Base-by-base conservation (phyloP, 1,140 invertebrate species). In the Cydia pomonella region DNA sequence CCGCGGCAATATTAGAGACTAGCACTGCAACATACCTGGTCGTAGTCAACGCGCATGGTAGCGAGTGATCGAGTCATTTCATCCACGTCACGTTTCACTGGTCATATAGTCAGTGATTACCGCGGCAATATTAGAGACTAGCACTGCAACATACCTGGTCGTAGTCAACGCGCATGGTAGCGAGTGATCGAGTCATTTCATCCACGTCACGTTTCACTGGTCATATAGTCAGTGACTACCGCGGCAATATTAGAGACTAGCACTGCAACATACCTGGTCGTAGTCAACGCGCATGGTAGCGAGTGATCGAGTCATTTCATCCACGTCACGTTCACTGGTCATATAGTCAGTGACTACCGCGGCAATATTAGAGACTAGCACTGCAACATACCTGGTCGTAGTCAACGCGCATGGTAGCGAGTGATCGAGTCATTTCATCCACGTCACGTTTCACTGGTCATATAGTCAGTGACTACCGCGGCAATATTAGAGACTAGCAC, bases 401-500 rank as follows among this genome's bases (percentile, higher is more conserved):
- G 87, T 99, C 98, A 1, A 99, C 97, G 73, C 99, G 94, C 98
- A 99, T 99, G 73, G 98, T 98, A 44, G 98, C 98, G 50, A 99
- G 93, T 0, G 98, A 99, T 21, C 50, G 50, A 3, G 18, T 59
- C 50, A 59, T 59, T 21, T 59, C 50, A 9, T 50, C n/a, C n/a
- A n/a, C n/a, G n/a, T n/a, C n/a, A n/a, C n/a, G n/a, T n/a, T n/a
- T n/a, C n/a, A n/a, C n/a, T n/a, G n/a, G n/a, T n/a, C n/a, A n/a
- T n/a, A n/a, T n/a, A n/a, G n/a, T n/a, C n/a, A n/a, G n/a, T n/a
- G n/a, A n/a, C n/a, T n/a, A n/a, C n/a, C n/a, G 3, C 16, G n/a
- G 7, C 47, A 50, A 50, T 50, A 50, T 50, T 18, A 50, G 47
- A 53, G 9, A 53, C 3, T n/a, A 13, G 10, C 41, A 7, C 12